These are phyloP conservation scores for Drosophila ustulata DNA, from an alignment of 2,888 invertebrate species.

Conservation along the genomic window DNA sequence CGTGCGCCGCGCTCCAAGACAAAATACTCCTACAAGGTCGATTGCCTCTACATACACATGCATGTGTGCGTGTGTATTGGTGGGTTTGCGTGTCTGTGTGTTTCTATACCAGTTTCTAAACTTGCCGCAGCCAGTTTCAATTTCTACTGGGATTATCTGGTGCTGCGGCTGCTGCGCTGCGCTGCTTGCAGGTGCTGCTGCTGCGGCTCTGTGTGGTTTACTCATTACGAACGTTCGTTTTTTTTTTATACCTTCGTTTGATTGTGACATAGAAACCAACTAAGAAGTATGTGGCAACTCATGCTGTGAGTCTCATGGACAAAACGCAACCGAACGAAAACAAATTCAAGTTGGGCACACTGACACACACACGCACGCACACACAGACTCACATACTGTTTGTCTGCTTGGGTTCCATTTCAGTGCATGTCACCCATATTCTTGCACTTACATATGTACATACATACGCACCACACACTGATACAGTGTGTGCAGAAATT, in stretches of 20 bases:
- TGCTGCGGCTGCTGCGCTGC: slow-evolving; percentile 51
- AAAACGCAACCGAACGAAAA: slow-evolving; percentile 65
- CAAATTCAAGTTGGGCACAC: slow-evolving; percentile 61
- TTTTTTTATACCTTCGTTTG: slow-evolving; percentile 53
- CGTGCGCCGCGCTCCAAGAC: slow-evolving; percentile 79
- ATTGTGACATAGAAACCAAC: slow-evolving; percentile 81
- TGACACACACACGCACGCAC: slow-evolving; percentile 6
- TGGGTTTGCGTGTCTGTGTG: slow-evolving; percentile 41
- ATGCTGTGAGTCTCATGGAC: slow-evolving; percentile 67
- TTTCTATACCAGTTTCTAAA: slow-evolving; percentile 81
- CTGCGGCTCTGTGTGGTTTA: slow-evolving; percentile 50
- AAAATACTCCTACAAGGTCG: slow-evolving; percentile 81
- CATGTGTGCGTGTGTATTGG: slow-evolving; percentile 3
- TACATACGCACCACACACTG: background rate
- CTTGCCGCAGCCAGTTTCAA: slow-evolving; percentile 81
- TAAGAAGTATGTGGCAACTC: slow-evolving; percentile 79
- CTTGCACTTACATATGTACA: slow-evolving; percentile 17
- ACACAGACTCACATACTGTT: background rate
- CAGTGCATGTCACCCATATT: slow-evolving; percentile 43
- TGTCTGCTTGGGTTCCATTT: slow-evolving; percentile 65
- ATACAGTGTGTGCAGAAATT: background rate
- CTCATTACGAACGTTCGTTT: slow-evolving; percentile 60
- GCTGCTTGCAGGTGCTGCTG: slow-evolving; percentile 70
- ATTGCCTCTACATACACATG: slow-evolving; percentile 62
- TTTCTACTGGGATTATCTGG: slow-evolving; percentile 80